Evolutionary conservation across 2,888 invertebrate species (phyloP), one percentile per base, ranked within the genome.

Genomic region (Habrosyne pyritoides): DNA sequence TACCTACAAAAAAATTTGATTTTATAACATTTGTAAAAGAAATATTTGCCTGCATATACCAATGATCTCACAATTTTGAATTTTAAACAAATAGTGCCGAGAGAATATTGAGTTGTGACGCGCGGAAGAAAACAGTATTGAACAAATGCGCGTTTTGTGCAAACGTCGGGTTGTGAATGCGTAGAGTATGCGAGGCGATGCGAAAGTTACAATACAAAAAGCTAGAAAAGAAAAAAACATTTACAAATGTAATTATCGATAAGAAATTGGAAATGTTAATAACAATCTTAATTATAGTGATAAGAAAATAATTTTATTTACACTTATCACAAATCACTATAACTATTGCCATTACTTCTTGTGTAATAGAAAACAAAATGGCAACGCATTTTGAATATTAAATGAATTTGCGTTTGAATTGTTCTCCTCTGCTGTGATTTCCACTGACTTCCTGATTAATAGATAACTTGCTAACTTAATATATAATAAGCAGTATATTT

Each of bases 91-190:
- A 49, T 28, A 50, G 28, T 28, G 14, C 28, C 10, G 28, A 28
- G 21, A 0, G 21, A 50, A 50, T 50, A 21, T 50, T 26, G 50
- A 28, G 50, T 18, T 10, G 49, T 50, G 50, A 18, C 28, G 50
- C n/a, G 50, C 21, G 10, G 18, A 28, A 28, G 12, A 2, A 18
- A 50, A 50, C 30, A 50, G 50, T 50, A 50, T 50, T 50, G 50
- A 50, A 28, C 50, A 50, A 50, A 50, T 50, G 50, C 14, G 49
- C 50, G 18, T 2, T 42, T 42, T 50, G 22, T 50, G 22, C 14
- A 28, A 50, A 50, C 50, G 50, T 50, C 26, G 28, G 50, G 50
- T 50, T 50, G 50, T 50, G 50, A 50, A 28, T 28, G 50, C 10
- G 50, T 50, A 50, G 50, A 28, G 48, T 49, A 49, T 26, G 48